Conservation (phyloP, 2,113 vertebrate genomes). For the Tylochromis polylepis region DNA sequence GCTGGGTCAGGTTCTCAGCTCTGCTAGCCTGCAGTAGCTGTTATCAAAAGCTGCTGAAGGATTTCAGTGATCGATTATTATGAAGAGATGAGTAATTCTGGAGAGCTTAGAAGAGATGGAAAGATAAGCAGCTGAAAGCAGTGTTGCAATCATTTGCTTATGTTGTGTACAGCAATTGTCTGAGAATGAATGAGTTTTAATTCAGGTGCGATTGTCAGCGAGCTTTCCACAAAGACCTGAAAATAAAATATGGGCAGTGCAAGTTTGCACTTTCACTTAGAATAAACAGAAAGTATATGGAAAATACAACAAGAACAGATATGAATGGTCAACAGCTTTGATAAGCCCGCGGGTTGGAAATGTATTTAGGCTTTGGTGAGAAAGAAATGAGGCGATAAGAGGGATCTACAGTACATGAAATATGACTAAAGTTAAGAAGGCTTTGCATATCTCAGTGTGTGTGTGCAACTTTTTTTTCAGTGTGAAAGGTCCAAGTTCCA, state of each 20-base stretch:
- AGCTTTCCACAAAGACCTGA: not conserved
- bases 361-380: not conserved
- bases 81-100: slow-evolving; percentile 31
- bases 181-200: slow-evolving; percentile 18
- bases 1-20: slow-evolving; percentile 49
- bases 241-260: not conserved
- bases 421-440: not conserved
- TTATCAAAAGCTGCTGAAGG: slow-evolving; percentile 53
- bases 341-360: not conserved
- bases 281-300: not conserved
- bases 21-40: slow-evolving; percentile 23
- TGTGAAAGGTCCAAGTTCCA: slow-evolving; percentile 6
- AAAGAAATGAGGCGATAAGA: not conserved
- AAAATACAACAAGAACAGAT: not conserved
- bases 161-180: slow-evolving; percentile 4
- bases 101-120: not conserved
- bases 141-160: slow-evolving; percentile 29
- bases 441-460: not conserved
- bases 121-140: slow-evolving; percentile 23
- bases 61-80: slow-evolving; percentile 46
- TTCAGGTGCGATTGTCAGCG: not conserved
- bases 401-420: not conserved
- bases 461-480: not conserved
- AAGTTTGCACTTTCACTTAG: slow-evolving; percentile 17
- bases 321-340: not conserved